These are phyloP conservation scores for Nematopogon swammerdamellus DNA, from an alignment of 2,888 invertebrate species.

Conservation along the genomic window DNA sequence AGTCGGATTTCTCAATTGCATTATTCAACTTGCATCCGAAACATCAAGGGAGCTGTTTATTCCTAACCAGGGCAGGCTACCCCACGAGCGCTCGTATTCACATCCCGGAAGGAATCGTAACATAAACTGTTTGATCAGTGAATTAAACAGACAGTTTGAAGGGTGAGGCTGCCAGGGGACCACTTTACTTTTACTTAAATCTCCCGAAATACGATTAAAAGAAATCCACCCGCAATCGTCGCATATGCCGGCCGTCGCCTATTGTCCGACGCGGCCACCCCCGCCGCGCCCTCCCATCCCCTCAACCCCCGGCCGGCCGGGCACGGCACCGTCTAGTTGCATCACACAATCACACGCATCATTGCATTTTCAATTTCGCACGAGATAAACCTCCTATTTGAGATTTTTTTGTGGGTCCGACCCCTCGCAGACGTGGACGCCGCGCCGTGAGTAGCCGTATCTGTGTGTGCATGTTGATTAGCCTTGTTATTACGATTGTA, in stretches of 20 bases:
- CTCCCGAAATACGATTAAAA: constrained; percentile 57
- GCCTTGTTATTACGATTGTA: no score
- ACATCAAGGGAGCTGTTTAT: no score
- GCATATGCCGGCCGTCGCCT: neutral
- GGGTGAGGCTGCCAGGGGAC: neutral
- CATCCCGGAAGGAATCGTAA: neutral
- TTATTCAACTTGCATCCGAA: no score
- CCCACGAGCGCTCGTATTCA: neutral
- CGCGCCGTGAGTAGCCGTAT: no score
- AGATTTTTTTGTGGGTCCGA: neutral
- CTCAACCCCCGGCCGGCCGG: constrained; percentile 23
- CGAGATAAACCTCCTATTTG: constrained; percentile 35
- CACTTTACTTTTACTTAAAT: constrained; percentile 17
- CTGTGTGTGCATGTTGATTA: no score
- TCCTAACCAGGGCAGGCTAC: no score
- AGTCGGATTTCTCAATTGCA: no score
- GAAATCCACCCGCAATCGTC: constrained; percentile 45
- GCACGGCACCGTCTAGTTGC: no score
- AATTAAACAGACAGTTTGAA: neutral
- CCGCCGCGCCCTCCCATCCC: constrained; percentile 22
- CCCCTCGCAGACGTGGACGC: neutral
- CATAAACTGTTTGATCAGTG: neutral
- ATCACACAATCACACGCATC: constrained; percentile 53
- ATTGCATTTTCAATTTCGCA: constrained; percentile 55
- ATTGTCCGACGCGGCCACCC: no score